phyloP scores from a whole-genome alignment of 2,797 vertebrate genomes.

The Allobates femoralis region DNA sequence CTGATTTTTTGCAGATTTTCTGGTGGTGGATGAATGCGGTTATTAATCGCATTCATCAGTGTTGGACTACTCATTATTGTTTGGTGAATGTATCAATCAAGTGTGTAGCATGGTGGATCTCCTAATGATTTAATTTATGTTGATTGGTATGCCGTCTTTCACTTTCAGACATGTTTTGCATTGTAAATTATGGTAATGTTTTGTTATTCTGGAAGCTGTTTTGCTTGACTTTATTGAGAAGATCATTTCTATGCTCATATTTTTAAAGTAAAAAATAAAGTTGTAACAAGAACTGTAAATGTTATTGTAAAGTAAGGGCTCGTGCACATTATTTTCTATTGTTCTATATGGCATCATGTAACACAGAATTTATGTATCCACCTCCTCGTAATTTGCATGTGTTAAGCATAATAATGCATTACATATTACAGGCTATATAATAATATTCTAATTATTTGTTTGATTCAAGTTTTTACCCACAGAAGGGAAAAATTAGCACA shows the following conservation, averaged over 20 bases:
- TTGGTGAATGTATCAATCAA: constrained; percentile 14
- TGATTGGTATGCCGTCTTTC: not conserved
- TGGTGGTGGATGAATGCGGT: too few species aligned
- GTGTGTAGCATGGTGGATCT: not conserved
- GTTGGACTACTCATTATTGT: too few species aligned
- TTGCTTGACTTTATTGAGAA: not conserved
- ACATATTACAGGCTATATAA: not conserved
- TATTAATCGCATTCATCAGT: too few species aligned
- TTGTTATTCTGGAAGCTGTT: not conserved
- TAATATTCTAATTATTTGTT: not conserved
- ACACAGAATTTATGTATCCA: too few species aligned
- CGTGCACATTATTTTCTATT: too few species aligned
- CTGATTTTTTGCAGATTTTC: too few species aligned
- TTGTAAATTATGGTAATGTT: constrained; percentile 21
- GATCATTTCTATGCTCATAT: not conserved
- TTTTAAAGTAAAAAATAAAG: not conserved
- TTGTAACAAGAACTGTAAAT: not conserved
- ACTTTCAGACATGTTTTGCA: constrained; percentile 22
- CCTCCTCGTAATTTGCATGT: too few species aligned
- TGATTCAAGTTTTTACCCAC: not conserved
- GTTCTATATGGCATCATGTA: too few species aligned
- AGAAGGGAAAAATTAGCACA: not conserved
- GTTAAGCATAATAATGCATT: too few species aligned
- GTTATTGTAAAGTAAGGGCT: not conserved
- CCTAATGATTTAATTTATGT: constrained; percentile 12